Percentiles rank a stretch among this genome's conserved stretches.
Evolutionary conservation across 1,140 invertebrate genomes (phyloP).

Genomic region (Aphis craccivora): DNA sequence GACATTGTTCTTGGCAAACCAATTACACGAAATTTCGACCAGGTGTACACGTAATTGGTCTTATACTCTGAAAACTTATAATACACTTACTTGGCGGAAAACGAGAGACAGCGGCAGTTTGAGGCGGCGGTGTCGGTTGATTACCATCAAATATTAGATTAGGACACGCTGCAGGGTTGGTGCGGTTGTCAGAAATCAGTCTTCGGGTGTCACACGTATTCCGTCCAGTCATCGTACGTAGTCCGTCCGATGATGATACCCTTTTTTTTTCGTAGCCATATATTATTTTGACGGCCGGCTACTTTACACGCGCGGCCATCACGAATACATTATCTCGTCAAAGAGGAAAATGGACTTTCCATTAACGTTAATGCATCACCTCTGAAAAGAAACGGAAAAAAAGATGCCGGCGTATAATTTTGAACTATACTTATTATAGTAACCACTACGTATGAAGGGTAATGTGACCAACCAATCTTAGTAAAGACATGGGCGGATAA

Average conservation of each 20-base stretch:
- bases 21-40: neutral
- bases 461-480: neutral
- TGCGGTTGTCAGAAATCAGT: conserved; percentile 44
- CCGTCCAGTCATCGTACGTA: conserved; percentile 46
- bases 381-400: conserved; percentile 30
- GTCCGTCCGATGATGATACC: conserved; percentile 44
- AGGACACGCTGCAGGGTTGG: neutral
- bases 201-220: conserved; percentile 52
- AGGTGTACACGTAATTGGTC: neutral
- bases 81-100: conserved; percentile 5
- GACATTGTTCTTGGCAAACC: conserved; percentile 29
- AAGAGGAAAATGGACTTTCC: conserved; percentile 57
- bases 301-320: conserved; percentile 44
- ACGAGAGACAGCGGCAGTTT: neutral
- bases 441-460: neutral
- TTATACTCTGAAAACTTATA: conserved; percentile 8
- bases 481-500: conserved; percentile 30
- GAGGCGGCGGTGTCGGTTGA: neutral
- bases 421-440: conserved; percentile 7
- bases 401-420: conserved; percentile 55
- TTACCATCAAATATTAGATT: conserved; percentile 41
- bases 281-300: conserved; percentile 38
- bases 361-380: conserved; percentile 52
- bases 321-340: conserved; percentile 58
- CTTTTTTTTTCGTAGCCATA: conserved; percentile 35